Evolutionary conservation across 1,140 invertebrate species (phyloP).

Genomic region (Ptiloglossa arizonensis): DNA sequence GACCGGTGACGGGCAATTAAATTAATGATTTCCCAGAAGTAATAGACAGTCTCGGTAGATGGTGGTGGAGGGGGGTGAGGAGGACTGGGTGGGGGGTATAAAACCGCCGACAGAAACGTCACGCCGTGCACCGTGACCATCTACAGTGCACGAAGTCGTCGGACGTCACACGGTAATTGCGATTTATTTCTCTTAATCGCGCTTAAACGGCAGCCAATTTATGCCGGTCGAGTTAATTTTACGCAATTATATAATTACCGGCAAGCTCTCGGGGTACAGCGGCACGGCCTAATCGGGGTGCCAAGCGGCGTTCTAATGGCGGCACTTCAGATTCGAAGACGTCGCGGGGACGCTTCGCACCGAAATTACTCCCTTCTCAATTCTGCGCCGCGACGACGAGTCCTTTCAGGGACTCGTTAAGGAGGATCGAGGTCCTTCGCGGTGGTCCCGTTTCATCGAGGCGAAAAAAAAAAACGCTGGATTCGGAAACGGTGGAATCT

Average conservation of each 20-base stretch:
- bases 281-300: conserved; percentile 69
- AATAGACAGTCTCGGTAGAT: conserved; percentile 17
- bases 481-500: background rate
- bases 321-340: conserved; percentile 71
- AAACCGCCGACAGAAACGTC: conserved; percentile 47
- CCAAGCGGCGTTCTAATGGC: conserved; percentile 65
- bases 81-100: background rate
- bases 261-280: conserved; percentile 35
- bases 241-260: conserved; percentile 77
- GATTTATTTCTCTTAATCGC: conserved; percentile 78
- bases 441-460: background rate
- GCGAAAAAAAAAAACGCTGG: background rate
- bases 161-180: conserved; percentile 71
- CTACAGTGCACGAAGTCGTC: conserved; percentile 53
- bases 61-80: background rate
- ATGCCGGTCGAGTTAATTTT: conserved; percentile 76
- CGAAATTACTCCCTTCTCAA: conserved; percentile 20
- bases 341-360: conserved; percentile 24
- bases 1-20: conserved; percentile 27
- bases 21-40: conserved; percentile 46
- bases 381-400: background rate
- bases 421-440: too few relatives aligned
- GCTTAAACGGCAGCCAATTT: conserved; percentile 76
- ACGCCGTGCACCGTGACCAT: conserved; percentile 52
- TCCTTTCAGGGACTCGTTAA: conserved; percentile 16